Percentiles rank a stretch among this genome's conserved stretches.
Conservation (phyloP, 2,113 vertebrate genomes). For the Lophotis ruficrista region DNA sequence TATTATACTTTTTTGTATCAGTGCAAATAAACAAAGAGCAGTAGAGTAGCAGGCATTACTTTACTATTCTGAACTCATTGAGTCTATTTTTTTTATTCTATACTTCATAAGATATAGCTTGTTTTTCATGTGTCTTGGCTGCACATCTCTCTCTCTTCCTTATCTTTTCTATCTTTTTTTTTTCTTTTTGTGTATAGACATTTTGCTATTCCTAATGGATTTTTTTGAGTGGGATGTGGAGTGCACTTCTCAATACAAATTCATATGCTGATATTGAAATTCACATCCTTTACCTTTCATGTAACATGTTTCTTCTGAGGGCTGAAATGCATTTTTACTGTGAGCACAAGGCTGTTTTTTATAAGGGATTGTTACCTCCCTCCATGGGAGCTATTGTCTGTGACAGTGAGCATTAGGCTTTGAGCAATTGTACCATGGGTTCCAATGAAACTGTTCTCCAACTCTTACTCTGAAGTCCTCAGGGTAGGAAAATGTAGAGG, state of each 20-base stretch:
- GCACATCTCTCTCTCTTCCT: background rate
- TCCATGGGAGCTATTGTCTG: background rate
- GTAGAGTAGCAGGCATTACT: background rate
- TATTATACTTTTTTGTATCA: background rate
- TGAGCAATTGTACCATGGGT: background rate
- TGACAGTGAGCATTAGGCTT: slow-evolving; percentile 28
- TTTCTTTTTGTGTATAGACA: background rate
- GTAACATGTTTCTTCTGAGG: slow-evolving; percentile 5
- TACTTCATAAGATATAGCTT: background rate
- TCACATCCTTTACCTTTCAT: background rate
- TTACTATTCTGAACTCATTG: background rate
- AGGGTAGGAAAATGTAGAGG: background rate
- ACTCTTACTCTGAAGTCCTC: background rate
- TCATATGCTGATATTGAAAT: slow-evolving; percentile 25
- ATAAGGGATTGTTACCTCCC: background rate
- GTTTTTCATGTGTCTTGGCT: background rate
- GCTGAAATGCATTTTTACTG: slow-evolving; percentile 39
- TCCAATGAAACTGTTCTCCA: background rate
- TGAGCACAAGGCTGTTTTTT: slow-evolving; percentile 14
- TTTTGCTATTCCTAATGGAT: slow-evolving; percentile 15
- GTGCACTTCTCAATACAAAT: background rate
- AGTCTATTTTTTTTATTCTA: background rate
- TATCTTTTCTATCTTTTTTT: background rate
- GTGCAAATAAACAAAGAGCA: background rate
- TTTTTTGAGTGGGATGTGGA: slow-evolving; percentile 19